A percentile compares a stretch with the other conserved stretches of the same genome.
Evolutionary conservation across 92 coral and sea anemone species (phyloP).

Genomic region (Siderastrea radians): DNA sequence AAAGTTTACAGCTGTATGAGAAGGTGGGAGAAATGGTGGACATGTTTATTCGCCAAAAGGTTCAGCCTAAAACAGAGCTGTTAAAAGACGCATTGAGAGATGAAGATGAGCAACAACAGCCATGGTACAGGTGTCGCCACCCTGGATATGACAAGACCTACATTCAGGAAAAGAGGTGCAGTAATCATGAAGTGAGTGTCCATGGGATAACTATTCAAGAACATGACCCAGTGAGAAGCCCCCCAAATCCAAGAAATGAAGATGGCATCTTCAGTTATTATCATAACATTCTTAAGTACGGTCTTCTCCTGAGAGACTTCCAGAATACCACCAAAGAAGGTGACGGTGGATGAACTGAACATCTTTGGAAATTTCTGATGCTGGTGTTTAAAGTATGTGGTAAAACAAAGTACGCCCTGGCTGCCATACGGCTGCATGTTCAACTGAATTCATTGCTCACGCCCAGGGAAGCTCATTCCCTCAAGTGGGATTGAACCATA

Average conservation of each 20-base stretch:
- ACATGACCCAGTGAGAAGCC: constrained; percentile 22
- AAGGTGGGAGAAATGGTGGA: constrained; percentile 15
- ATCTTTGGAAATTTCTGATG: constrained; percentile 59
- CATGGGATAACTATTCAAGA: constrained; percentile 26
- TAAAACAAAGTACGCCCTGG: constrained; percentile 59
- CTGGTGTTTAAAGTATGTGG: constrained; percentile 47
- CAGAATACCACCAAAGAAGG: constrained; percentile 46
- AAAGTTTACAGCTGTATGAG: neutral
- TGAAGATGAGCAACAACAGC: constrained; percentile 11
- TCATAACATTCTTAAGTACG: constrained; percentile 36
- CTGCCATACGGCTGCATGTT: constrained; percentile 49
- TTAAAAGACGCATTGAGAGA: constrained; percentile 1
- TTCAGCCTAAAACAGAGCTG: constrained; percentile 22
- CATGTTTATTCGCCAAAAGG: constrained; percentile 13
- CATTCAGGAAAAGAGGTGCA: neutral
- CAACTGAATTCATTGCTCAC: constrained; percentile 54
- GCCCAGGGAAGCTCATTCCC: constrained; percentile 50
- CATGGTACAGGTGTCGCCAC: constrained; percentile 20
- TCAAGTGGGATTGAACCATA: constrained; percentile 50
- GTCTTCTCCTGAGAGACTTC: constrained; percentile 47
- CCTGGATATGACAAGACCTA: constrained; percentile 4
- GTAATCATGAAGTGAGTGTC: neutral
- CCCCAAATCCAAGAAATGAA: constrained; percentile 15
- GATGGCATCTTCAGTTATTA: constrained; percentile 33
- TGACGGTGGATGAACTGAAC: constrained; percentile 42